These are phyloP conservation scores for Ectropis crepuscularia DNA, from an alignment of 2,888 invertebrate species.

Conservation along the genomic window DNA sequence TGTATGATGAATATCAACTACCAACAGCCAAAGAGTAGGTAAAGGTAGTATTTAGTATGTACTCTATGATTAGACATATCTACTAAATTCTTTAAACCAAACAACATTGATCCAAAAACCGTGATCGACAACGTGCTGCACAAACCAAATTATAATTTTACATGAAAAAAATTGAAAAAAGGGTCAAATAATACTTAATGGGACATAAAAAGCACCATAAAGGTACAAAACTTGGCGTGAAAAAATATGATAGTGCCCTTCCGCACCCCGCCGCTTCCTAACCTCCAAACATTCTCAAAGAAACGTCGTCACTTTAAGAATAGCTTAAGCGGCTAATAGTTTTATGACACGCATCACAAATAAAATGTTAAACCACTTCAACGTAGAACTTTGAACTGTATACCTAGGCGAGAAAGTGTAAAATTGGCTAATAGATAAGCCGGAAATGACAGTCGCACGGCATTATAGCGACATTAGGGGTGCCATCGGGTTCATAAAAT, in stretches of 20 bases:
- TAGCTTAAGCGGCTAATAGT: conserved; percentile 83
- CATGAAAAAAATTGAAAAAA: conserved; percentile 65
- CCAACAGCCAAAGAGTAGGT: too few species aligned
- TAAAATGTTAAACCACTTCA: conserved; percentile 47
- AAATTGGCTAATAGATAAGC: conserved; percentile 39
- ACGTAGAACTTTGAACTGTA: conserved; percentile 52
- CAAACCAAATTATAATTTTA: conserved; percentile 76
- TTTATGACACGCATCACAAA: conserved; percentile 82
- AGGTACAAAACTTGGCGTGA: conserved; percentile 61
- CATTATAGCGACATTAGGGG: conserved; percentile 78
- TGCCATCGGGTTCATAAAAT: conserved; percentile 72
- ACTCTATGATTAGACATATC: too few species aligned
- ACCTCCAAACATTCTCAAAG: conserved; percentile 68
- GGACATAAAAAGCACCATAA: conserved; percentile 69
- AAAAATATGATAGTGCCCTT: conserved; percentile 72
- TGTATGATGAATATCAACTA: too few species aligned
- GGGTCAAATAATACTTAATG: conserved; percentile 76
- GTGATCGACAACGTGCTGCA: conserved; percentile 71
- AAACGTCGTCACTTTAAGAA: conserved; percentile 75
- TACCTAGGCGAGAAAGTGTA: conserved; percentile 52
- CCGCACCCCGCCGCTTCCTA: conserved; percentile 64
- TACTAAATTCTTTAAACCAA: neutral
- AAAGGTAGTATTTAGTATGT: too few species aligned
- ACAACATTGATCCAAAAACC: conserved; percentile 27
- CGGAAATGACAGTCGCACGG: conserved; percentile 76